A percentile compares a stretch with the other conserved stretches of the same genome.
phyloP scores from a whole-genome alignment of 2,888 invertebrate genomes.

The Chloromyia formosa region DNA sequence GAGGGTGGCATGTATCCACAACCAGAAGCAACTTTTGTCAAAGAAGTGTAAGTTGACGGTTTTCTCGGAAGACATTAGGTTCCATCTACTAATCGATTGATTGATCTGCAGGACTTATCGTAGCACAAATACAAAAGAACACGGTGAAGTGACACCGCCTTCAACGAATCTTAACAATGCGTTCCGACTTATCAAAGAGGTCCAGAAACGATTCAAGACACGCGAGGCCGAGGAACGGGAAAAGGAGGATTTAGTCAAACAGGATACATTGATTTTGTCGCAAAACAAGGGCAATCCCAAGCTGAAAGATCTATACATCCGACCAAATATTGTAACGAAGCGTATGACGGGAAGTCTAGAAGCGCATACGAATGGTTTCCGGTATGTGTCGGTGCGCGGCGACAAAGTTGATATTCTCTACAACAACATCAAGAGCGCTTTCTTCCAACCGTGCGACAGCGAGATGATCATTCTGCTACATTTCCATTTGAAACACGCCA shows the following conservation, averaged over 20 bases:
- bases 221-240: conserved; percentile 98
- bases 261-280: conserved; percentile 92
- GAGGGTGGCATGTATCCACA: conserved; percentile 92
- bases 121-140: conserved; percentile 96
- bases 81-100: background rate
- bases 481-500: conserved; percentile 98
- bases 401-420: conserved; percentile 99
- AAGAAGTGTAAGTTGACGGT: conserved; percentile 95
- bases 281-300: conserved; percentile 98
- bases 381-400: conserved; percentile 98
- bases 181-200: conserved; percentile 97
- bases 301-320: conserved; percentile 95
- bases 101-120: conserved; percentile 81
- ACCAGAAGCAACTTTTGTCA: conserved; percentile 96
- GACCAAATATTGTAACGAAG: conserved; percentile 98
- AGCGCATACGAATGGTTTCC: conserved; percentile 94
- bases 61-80: background rate
- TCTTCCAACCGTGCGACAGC: conserved; percentile 98
- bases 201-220: conserved; percentile 98
- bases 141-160: conserved; percentile 92
- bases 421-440: conserved; percentile 99
- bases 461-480: conserved; percentile 99
- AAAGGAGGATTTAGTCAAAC: conserved; percentile 98
- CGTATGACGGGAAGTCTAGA: conserved; percentile 94
- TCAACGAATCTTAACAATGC: conserved; percentile 96